phyloP scores from a whole-genome alignment of 2,888 invertebrate species.

The Anarsia innoxiella region DNA sequence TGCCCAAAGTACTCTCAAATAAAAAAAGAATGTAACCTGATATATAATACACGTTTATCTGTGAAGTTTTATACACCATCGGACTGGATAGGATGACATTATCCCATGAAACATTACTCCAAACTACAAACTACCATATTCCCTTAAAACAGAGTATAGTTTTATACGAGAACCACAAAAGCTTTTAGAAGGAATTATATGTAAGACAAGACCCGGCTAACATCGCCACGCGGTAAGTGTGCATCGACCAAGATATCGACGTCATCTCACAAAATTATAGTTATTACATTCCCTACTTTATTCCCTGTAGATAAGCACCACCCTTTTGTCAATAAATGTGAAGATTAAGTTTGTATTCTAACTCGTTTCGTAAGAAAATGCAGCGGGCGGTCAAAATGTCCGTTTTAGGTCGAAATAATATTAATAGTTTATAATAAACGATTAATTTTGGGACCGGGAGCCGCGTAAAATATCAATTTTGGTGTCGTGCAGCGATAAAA shows the following conservation, averaged over 20 bases:
- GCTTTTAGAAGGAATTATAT: conserved; percentile 36
- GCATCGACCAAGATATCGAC: conserved; percentile 8
- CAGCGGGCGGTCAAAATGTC: conserved; percentile 51
- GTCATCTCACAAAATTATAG: no score
- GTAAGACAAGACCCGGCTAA: conserved; percentile 54
- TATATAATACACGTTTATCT: conserved; percentile 48
- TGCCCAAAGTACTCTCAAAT: not conserved
- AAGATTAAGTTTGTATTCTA: conserved; percentile 17
- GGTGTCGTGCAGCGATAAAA: conserved; percentile 25
- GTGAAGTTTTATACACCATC: conserved; percentile 61
- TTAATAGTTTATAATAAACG: conserved; percentile 43
- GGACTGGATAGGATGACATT: conserved; percentile 61
- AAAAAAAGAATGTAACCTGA: conserved; percentile 42
- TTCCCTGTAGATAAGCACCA: no score
- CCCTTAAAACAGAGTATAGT: conserved; percentile 25
- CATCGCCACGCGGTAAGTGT: conserved; percentile 39
- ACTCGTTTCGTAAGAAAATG: conserved; percentile 33
- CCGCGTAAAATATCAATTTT: conserved; percentile 39
- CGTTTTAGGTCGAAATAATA: conserved; percentile 44
- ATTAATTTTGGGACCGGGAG: conserved; percentile 41
- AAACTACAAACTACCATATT: conserved; percentile 25
- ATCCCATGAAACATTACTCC: conserved; percentile 26
- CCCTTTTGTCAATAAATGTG: no score
- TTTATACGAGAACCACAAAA: conserved; percentile 18
- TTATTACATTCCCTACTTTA: no score